A percentile compares a stretch with the other conserved stretches of the same genome.
Evolutionary conservation across 2,797 vertebrate genomes (phyloP).

Genomic region (Myiotriccus ornatus): DNA sequence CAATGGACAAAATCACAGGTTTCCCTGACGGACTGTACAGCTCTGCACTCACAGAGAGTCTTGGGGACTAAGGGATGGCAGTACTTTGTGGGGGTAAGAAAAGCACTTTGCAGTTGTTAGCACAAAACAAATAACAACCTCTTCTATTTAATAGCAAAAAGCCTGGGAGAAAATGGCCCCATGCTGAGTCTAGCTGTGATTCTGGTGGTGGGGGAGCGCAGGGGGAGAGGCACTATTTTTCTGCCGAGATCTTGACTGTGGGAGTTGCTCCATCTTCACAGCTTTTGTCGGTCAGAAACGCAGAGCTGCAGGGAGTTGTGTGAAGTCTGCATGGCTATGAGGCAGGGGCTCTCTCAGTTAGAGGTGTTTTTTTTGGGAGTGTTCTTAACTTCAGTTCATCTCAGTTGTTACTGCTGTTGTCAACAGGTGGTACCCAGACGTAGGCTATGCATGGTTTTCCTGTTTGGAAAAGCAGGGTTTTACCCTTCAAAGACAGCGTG

Average conservation of each 20-base stretch:
- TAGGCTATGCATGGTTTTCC: neutral
- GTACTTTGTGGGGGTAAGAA: neutral
- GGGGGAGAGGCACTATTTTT: neutral
- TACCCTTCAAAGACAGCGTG: neutral
- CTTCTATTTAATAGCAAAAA: neutral
- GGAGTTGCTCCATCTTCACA: neutral
- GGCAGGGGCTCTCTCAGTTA: fast-evolving
- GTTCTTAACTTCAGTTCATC: neutral
- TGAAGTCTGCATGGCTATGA: fast-evolving
- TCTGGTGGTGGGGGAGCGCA: fast-evolving
- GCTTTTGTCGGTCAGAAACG: neutral
- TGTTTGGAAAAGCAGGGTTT: neutral
- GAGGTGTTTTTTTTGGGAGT: neutral
- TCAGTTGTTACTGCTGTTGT: neutral
- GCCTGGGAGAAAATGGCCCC: neutral
- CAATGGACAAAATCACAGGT: neutral
- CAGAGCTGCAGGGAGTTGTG: neutral
- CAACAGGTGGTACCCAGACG: neutral
- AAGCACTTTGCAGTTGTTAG: neutral
- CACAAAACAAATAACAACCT: neutral
- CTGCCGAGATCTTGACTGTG: neutral
- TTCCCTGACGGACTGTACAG: neutral
- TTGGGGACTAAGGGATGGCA: neutral
- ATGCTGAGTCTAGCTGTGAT: neutral
- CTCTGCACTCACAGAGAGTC: neutral